Conservation (phyloP, 2,113 vertebrate species). For the Cebus imitator region DNA sequence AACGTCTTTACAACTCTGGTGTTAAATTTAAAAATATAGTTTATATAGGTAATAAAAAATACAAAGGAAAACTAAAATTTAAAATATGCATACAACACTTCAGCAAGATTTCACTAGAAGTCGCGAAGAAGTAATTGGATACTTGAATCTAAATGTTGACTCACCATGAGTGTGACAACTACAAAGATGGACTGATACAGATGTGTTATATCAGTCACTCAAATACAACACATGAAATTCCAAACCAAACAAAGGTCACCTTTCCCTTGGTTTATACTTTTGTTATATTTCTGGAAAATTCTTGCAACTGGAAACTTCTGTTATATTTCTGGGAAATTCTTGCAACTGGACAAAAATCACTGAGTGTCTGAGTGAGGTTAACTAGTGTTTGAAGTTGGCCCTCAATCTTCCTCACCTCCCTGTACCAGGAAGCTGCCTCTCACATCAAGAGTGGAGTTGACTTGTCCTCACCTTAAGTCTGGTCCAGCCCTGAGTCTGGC, state of each 20-base stretch:
- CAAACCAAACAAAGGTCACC: background rate
- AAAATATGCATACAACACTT: background rate
- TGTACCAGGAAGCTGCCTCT: background rate
- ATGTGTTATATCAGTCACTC: background rate
- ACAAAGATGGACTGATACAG: background rate
- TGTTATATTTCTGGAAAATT: background rate
- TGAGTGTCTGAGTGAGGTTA: background rate
- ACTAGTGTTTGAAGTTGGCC: background rate
- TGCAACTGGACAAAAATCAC: background rate
- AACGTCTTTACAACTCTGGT: background rate
- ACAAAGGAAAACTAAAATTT: constrained; percentile 27
- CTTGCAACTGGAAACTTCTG: background rate
- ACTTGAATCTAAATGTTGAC: background rate
- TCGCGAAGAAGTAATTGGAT: background rate
- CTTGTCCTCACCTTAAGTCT: background rate
- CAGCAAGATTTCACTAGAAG: background rate
- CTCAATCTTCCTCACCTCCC: background rate
- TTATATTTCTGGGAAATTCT: background rate
- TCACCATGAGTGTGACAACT: background rate
- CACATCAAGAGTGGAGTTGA: background rate
- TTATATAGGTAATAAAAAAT: background rate
- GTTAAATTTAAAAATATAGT: constrained; percentile 16
- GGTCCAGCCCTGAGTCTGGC: background rate
- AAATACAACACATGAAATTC: background rate
- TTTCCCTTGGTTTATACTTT: background rate